phyloP scores from a whole-genome alignment of 2,888 invertebrate species.

The Malacosoma neustria region DNA sequence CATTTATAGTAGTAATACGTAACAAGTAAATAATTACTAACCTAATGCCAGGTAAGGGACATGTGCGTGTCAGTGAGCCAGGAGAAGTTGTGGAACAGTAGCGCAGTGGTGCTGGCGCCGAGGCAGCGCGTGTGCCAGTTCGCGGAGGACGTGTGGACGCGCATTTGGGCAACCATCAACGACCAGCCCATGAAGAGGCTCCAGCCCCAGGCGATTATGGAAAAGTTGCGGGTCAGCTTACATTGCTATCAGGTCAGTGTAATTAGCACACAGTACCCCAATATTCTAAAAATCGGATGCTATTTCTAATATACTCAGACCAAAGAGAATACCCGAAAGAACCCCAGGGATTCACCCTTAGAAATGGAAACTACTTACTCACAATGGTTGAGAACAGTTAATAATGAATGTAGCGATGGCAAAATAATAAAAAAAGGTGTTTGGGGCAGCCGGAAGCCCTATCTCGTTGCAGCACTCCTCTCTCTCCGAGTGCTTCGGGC shows the following conservation, averaged over 20 bases:
- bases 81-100: conserved; percentile 86
- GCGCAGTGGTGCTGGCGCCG: conserved; percentile 88
- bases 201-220: conserved; percentile 80
- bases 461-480: conserved; percentile 88
- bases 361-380: no score
- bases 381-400: no score
- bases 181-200: conserved; percentile 61
- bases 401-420: no score
- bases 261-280: background rate
- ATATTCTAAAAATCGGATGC: no score
- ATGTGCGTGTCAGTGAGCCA: conserved; percentile 80
- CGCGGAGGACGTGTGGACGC: conserved; percentile 87
- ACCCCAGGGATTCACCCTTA: no score
- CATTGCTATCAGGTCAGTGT: conserved; percentile 83
- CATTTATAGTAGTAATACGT: no score
- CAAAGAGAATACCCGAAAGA: no score
- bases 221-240: conserved; percentile 85
- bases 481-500: conserved; percentile 79
- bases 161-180: conserved; percentile 83
- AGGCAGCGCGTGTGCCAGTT: conserved; percentile 89
- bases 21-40: no score
- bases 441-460: conserved; percentile 82
- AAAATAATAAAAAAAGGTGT: background rate
- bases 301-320: no score
- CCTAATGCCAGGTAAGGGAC: conserved; percentile 61